Evolutionary conservation across 2,113 vertebrate genomes (phyloP), one percentile per base, ranked within the genome.

Genomic region (Bothrops jararaca): DNA sequence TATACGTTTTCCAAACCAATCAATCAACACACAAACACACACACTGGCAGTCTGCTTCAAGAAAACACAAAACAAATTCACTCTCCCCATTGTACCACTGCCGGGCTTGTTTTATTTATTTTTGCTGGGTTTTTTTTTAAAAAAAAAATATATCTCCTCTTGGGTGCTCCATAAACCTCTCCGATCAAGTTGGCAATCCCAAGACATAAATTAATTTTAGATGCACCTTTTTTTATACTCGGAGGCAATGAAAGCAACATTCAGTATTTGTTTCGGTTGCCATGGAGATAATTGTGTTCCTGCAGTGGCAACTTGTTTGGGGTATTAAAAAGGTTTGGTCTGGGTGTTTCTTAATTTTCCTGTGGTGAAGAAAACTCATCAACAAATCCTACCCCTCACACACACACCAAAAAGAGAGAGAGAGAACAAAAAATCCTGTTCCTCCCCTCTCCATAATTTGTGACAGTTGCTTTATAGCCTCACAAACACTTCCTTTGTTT

Each of bases 141-240:
- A 45, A 45, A 45, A 45, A 96, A 95, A n/a, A n/a, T n/a, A n/a
- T 96, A 93, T 91, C 90, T 97, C 93, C 95, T 97, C 95, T 96
- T 96, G 92, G 93, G 88, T 93, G 96, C 94, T 97, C 97, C 97
- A 97, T 96, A 94, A 96, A 97, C 96, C 85, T 97, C 96, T 96
- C 94, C 95, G 97, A 92, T 97, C 92, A 97, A 97, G 95, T 96
- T 94, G 96, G 96, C 97, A 89, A 97, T 97, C 95, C 93, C 89
- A 96, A 97, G 95, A 96, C 93, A 96, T 97, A 97, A 98, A 97
- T 97, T 97, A 97, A 97, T 98, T 98, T 97, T 96, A 97, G 96
- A 95, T 95, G 93, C 86, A 97, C 94, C 95, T 97, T 97, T 97
- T 97, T 97, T 97, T 97, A 96, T 97, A 97, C 95, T 97, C 97